Evolutionary conservation across 2,888 invertebrate species (phyloP).

Genomic region (Stenchaetothrips biformis): DNA sequence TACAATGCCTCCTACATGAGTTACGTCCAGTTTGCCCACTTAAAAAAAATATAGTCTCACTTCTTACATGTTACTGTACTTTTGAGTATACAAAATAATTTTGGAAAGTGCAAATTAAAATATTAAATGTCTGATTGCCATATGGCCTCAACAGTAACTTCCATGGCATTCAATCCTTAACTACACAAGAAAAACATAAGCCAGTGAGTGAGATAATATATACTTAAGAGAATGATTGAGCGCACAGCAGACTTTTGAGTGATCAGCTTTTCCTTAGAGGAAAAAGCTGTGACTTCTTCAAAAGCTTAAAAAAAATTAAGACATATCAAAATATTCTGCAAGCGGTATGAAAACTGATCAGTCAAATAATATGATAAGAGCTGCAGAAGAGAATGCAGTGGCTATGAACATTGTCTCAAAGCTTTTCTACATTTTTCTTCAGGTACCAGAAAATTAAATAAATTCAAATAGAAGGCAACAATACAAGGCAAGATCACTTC

Average conservation of each 20-base stretch:
- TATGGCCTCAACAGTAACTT: slow-evolving; percentile 14
- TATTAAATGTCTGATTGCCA: slow-evolving; percentile 1
- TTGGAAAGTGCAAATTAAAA: slow-evolving; percentile 13
- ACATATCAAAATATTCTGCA: not conserved
- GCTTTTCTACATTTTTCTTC: slow-evolving; percentile 4
- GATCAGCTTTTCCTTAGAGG: not conserved
- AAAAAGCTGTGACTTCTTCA: not conserved
- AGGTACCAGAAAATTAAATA: not conserved
- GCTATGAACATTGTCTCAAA: not conserved
- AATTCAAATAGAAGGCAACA: slow-evolving; percentile 15
- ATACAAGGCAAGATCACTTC: slow-evolving; percentile 10
- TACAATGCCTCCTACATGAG: not conserved
- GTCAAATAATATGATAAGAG: slow-evolving; percentile 8
- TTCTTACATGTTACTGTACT: not conserved
- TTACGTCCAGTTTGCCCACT: not conserved
- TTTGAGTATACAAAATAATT: slow-evolving; percentile 19
- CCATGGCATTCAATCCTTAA: slow-evolving; percentile 5
- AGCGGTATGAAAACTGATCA: not conserved
- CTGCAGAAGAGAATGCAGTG: not conserved
- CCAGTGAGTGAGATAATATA: not conserved
- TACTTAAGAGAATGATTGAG: not conserved
- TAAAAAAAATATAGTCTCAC: slow-evolving; percentile 17
- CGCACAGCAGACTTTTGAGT: not conserved
- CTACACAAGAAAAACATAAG: not conserved
- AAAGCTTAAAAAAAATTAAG: not conserved